Base-by-base conservation (phyloP, 2,113 vertebrate genomes). In the Cettia cetti region DNA sequence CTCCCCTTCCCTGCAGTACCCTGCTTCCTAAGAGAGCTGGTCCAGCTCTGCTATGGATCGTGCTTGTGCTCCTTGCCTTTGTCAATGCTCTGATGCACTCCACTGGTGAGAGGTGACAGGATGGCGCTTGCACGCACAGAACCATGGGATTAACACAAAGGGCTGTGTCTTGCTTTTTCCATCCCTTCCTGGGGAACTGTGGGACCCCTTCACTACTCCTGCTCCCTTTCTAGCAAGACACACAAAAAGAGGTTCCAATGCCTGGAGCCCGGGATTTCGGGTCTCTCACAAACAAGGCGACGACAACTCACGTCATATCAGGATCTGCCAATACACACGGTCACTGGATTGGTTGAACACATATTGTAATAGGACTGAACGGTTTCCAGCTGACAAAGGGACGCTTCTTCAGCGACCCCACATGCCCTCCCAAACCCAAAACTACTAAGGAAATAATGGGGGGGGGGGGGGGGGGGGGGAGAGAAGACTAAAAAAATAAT, bases 1-100 rank as follows among this genome's bases (percentile, higher is more conserved):
- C 96, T 97, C 97, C 97, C 97, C 94, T 92, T 96, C 97, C 96
- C 97, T 91, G 96, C 96, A 97, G 89, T 86, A 96, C 95, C 94
- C 95, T 87, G 81, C 93, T 83, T 82, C 93, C 93, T 94, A 82
- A 90, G 90, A 70, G 79, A 94, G 87, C 92, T 4, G 7, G 66
- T 57, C 37, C 6, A 28, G 92, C 94, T 89, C 95, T 4, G 44
- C 84, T 84, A 87, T 78, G 80, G 82, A 70, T 39, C 6, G 6
- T 95, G 97, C 92, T 97, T 96, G 97, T 92, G 95, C 90, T 98
- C 95, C 93, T 96, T 93, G 83, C 81, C 92, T 92, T 91, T 88
- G 86, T 65, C 66, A 96, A 94, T 76, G 85, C 39, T 94, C 74
- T 35, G 56, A 95, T 4, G 59, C 71, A 30, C 84, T 85, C 86